Percentiles rank a stretch among this genome's conserved stretches.
Evolutionary conservation across 2,113 vertebrate genomes (phyloP).

Genomic region (Prietella phreatophila): DNA sequence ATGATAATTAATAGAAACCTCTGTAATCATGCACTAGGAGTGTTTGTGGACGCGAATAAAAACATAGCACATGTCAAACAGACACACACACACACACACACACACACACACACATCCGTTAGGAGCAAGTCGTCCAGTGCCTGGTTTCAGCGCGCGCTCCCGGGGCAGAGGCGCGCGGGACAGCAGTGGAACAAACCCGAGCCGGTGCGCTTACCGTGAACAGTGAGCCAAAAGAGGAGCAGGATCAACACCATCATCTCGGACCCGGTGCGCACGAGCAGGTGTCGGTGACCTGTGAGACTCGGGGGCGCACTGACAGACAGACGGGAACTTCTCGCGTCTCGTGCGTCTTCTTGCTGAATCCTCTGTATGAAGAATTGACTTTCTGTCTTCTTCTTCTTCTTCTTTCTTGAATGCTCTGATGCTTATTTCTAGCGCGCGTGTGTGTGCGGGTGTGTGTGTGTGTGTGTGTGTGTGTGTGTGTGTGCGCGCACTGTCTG

Average conservation of each 20-base stretch:
- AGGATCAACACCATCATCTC: conserved; percentile 69
- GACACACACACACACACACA: neutral
- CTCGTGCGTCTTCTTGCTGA: conserved; percentile 43
- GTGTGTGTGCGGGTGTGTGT: neutral
- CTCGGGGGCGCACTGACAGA: conserved; percentile 48
- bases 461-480: conserved; percentile 41
- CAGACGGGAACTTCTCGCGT: conserved; percentile 64
- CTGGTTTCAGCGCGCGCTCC: neutral
- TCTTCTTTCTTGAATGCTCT: neutral
- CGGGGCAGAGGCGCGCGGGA: neutral
- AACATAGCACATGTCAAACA: neutral
- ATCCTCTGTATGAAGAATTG: conserved; percentile 30
- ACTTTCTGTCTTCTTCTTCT: conserved; percentile 13
- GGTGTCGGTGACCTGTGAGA: conserved; percentile 60
- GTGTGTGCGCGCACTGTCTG: conserved; percentile 8
- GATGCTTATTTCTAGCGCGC: neutral
- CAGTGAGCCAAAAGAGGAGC: conserved; percentile 67
- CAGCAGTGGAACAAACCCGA: conserved; percentile 11
- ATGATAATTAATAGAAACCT: neutral
- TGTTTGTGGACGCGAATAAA: neutral
- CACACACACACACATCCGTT: neutral
- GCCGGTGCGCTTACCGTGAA: conserved; percentile 73
- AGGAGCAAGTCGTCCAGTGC: neutral
- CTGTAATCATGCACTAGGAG: neutral
- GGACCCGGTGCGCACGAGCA: conserved; percentile 38